These are phyloP conservation scores for Chrysolina haemoptera DNA, from an alignment of 2,888 invertebrate species.

Conservation along the genomic window DNA sequence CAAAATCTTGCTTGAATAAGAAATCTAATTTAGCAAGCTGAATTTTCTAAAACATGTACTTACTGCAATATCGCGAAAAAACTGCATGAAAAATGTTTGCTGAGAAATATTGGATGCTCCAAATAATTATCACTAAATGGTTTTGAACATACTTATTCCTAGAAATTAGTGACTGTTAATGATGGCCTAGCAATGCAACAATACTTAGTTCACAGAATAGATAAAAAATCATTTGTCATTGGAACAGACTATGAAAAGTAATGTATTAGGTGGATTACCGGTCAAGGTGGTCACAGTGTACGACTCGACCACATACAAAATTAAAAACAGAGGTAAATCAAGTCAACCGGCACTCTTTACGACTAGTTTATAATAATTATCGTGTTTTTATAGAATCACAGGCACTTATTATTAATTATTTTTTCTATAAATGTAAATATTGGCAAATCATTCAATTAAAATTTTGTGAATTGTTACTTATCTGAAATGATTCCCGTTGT, in stretches of 20 bases:
- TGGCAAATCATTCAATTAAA: too few species aligned
- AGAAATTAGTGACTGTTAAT: too few species aligned
- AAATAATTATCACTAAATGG: neutral
- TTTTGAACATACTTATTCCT: neutral
- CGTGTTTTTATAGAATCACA: neutral
- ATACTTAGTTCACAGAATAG: neutral
- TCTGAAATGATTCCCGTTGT: too few species aligned
- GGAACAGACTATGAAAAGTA: neutral
- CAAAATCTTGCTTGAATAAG: too few species aligned
- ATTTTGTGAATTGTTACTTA: too few species aligned
- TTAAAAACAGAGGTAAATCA: conserved; percentile 1
- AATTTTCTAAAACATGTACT: too few species aligned
- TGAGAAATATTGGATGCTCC: neutral
- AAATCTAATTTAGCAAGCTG: too few species aligned
- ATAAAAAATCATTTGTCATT: neutral
- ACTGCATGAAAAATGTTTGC: too few species aligned
- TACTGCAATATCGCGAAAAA: too few species aligned
- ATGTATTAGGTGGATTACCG: conserved; percentile 11
- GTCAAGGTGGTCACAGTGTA: conserved; percentile 21
- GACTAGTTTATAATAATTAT: neutral
- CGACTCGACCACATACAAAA: neutral
- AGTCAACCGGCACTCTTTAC: conserved; percentile 3
- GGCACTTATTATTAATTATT: too few species aligned
- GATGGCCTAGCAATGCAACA: too few species aligned
- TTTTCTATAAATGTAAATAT: too few species aligned